A percentile compares a stretch with the other conserved stretches of the same genome.
Conservation (phyloP, 2,797 vertebrate species). For the Falco berigora region DNA sequence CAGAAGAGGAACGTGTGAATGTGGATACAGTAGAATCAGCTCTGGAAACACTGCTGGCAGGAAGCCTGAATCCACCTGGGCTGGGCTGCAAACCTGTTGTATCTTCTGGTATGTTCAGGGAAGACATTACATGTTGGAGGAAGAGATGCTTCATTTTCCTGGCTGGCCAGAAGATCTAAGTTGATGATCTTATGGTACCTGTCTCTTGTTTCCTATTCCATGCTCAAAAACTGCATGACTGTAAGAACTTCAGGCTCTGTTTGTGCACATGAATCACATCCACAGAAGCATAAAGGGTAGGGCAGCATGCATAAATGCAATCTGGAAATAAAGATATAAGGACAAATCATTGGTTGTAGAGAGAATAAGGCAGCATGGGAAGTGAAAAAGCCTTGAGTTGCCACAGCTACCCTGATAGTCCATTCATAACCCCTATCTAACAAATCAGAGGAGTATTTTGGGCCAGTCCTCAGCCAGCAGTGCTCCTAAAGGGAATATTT, state of each 20-base stretch:
- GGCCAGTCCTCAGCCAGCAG: neutral
- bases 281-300: neutral
- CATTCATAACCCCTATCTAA: neutral
- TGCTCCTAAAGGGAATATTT: slow-evolving; percentile 15
- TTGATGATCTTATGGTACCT: neutral
- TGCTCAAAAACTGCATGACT: neutral
- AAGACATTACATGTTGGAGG: neutral
- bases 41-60: neutral
- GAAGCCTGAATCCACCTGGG: neutral
- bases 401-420: neutral
- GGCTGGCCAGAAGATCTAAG: neutral
- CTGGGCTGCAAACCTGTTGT: neutral
- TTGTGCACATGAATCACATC: neutral
- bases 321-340: neutral
- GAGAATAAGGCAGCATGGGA: neutral
- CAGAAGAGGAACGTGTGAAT: neutral
- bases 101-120: neutral
- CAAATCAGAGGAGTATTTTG: neutral
- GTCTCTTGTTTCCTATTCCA: neutral
- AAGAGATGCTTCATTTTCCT: neutral
- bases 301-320: neutral
- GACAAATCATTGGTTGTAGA: neutral
- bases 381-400: neutral
- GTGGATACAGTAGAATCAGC: neutral
- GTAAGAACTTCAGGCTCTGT: neutral